Evolutionary conservation across 2,888 invertebrate genomes (phyloP), one percentile per base, ranked within the genome.

Genomic region (Panopea generosa): DNA sequence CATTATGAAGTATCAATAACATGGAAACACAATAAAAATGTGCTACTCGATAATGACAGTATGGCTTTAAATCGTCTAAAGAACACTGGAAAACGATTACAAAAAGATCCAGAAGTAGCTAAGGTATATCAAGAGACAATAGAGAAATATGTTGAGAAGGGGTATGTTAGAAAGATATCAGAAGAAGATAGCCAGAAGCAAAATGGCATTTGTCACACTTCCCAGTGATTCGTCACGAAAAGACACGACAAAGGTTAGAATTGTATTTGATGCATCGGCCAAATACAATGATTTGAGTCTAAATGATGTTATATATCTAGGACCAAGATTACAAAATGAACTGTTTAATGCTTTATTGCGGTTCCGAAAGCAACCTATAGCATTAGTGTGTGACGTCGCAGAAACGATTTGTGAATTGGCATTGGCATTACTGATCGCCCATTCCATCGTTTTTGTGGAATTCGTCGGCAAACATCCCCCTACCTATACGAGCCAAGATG

Each of bases 221-320:
- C 60, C 66, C 80, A 11, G 80, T 80, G 6, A 49, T 77, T 6
- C 45, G 68, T 20, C 29, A 2, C 9, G 45, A 43, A n/a, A 82
- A 69, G 47, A 29, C 0, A 75, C 75, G 14, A 63, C 62, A 49
- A 75, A 70, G 29, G 62, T 63, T n/a, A 40, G 84, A 22, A 70
- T 83, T 18, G 77, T 82, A 1, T 79, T 83, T 57, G 76, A 82
- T 52, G 82, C 74, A 22, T 77, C 69, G 16, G 77, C 80, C 3
- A 73, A 59, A 24, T 59, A 45, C 45, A 20, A 60, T 11, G 74
- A 55, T 16, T 4, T 69, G 14, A 71, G 60, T 24, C 43, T 82
- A 7, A 77, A 73, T 65, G 72, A 76, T 57, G 26, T 43, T 14
- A 65, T 77, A 52, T 18, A 66, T 18, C 66, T 56, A 49, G 82